Conservation (phyloP, 37 sponge, comb jelly and placozoan genomes). For the Diacarnus erythraeanus region DNA sequence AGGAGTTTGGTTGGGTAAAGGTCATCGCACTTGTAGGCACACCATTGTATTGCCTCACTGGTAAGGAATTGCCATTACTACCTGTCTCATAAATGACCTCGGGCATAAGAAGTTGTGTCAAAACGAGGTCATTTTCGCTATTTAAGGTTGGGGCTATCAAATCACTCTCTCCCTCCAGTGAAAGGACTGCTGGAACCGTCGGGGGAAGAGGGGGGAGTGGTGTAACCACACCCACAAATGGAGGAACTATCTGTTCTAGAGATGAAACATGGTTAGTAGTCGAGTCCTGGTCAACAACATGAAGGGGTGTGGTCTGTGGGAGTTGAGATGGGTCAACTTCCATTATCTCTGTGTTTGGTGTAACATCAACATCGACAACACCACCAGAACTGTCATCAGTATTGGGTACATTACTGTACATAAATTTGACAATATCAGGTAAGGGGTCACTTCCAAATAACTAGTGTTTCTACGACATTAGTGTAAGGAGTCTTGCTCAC, state of each 20-base stretch:
- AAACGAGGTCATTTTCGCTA: constrained; percentile 9
- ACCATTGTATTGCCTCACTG: neutral
- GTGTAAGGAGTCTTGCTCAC: too few species aligned
- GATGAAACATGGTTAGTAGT: neutral
- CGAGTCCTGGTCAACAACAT: too few species aligned
- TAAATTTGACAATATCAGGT: too few species aligned
- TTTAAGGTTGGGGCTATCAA: constrained; percentile 25
- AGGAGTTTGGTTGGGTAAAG: neutral
- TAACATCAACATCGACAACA: too few species aligned
- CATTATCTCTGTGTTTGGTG: neutral
- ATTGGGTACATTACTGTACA: too few species aligned
- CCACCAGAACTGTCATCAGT: too few species aligned
- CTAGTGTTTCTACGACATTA: too few species aligned
- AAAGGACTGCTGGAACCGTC: constrained; percentile 14
- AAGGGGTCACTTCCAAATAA: too few species aligned
- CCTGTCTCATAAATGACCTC: too few species aligned
- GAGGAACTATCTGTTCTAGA: neutral
- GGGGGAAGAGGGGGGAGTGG: constrained; percentile 13
- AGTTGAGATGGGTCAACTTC: neutral
- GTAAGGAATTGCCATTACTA: neutral
- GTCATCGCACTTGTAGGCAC: neutral
- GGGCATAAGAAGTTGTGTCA: too few species aligned
- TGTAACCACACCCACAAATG: neutral
- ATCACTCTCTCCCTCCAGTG: constrained; percentile 29
- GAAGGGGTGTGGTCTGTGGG: neutral